Percentiles rank a stretch among this genome's conserved stretches.
phyloP scores from a whole-genome alignment of 2,888 invertebrate genomes.

The Brachynemurus nebulosus region DNA sequence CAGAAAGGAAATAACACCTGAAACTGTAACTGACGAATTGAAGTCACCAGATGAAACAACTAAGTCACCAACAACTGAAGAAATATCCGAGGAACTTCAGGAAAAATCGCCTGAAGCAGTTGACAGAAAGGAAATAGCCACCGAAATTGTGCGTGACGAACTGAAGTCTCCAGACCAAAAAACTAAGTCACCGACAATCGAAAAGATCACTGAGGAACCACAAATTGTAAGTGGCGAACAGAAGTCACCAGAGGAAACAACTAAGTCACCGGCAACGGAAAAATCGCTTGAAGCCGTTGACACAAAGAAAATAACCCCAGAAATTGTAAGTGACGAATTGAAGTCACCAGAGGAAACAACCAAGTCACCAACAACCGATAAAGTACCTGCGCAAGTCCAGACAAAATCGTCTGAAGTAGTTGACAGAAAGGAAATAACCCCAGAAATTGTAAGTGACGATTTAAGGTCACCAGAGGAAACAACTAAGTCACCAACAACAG shows the following conservation, averaged over 20 bases:
- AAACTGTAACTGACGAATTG: not conserved
- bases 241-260: constrained; percentile 10
- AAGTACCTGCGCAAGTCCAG: no score
- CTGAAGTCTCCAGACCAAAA: constrained; percentile 10
- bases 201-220: not conserved
- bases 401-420: not conserved
- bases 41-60: not conserved
- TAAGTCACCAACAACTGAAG: not conserved
- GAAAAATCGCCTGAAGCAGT: not conserved
- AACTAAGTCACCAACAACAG: no score
- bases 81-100: no score
- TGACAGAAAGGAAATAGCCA: constrained; percentile 6
- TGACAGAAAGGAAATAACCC: constrained; percentile 7
- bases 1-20: constrained; percentile 1
- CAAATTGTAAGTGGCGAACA: constrained; percentile 13
- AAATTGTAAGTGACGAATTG: not conserved
- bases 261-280: not conserved
- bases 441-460: constrained; percentile 12
- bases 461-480: constrained; percentile 11
- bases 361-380: not conserved
- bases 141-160: constrained; percentile 12
- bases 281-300: no score
- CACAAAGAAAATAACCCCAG: not conserved
- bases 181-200: not conserved
- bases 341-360: not conserved